These are phyloP conservation scores for Chrysomallon squamiferum DNA, from an alignment of 1,140 invertebrate genomes.

Conservation along the genomic window DNA sequence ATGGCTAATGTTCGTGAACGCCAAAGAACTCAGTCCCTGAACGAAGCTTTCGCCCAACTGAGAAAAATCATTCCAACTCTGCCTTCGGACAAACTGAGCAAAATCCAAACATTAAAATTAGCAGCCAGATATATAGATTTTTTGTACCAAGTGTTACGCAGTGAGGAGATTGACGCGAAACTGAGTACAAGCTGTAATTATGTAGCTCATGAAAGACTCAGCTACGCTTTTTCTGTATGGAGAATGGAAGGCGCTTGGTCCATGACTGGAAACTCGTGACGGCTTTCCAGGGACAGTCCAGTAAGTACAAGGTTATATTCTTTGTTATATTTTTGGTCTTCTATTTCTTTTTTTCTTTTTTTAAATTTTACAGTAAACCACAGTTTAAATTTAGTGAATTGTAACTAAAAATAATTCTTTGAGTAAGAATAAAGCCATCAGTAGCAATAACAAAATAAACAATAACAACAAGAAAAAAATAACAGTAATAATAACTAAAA, in stretches of 20 bases:
- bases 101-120: slow-evolving; percentile 96
- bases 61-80: slow-evolving; percentile 95
- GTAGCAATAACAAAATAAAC: background rate
- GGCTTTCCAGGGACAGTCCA: background rate
- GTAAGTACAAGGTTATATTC: background rate
- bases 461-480: background rate
- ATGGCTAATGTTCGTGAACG: slow-evolving; percentile 96
- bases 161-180: slow-evolving; percentile 45
- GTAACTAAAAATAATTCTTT: background rate
- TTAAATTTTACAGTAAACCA: background rate
- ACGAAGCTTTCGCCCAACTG: slow-evolving; percentile 93
- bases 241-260: slow-evolving; percentile 92
- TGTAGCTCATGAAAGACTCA: slow-evolving; percentile 87
- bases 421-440: background rate
- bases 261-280: slow-evolving; percentile 36
- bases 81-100: slow-evolving; percentile 97
- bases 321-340: background rate
- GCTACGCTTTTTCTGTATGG: slow-evolving; percentile 96
- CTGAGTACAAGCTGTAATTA: slow-evolving; percentile 71
- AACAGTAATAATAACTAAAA: background rate
- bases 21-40: slow-evolving; percentile 95
- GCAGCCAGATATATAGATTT: slow-evolving; percentile 78
- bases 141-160: slow-evolving; percentile 80
- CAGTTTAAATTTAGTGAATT: background rate
- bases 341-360: background rate